Conservation (phyloP, 2,113 vertebrate genomes). For the Cryptotis parvus region DNA sequence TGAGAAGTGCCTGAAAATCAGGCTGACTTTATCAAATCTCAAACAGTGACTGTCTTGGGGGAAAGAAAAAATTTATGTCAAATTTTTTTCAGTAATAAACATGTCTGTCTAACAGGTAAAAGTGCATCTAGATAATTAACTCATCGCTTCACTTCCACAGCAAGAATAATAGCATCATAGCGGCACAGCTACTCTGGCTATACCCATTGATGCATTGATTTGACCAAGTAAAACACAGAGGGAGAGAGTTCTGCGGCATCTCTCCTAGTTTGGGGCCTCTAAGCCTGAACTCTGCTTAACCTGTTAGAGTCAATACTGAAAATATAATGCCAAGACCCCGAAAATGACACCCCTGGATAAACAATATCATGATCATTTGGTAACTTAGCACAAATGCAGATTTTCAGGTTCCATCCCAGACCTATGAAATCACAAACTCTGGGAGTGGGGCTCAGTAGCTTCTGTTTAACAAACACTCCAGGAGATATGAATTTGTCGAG, state of each 20-base stretch:
- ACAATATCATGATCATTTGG: not conserved
- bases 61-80: constrained; percentile 39
- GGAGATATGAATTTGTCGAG: not conserved
- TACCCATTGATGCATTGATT: not conserved
- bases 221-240: not conserved
- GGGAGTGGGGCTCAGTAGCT: not conserved
- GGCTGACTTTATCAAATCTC: constrained; percentile 47
- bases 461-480: not conserved
- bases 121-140: not conserved
- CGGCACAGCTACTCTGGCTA: not conserved
- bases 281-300: not conserved
- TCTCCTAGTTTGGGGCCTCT: not conserved
- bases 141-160: not conserved
- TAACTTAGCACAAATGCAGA: not conserved
- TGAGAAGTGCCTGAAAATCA: constrained; percentile 43
- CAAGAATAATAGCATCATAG: not conserved
- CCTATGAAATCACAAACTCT: constrained; percentile 11
- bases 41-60: constrained; percentile 17
- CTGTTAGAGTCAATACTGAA: not conserved
- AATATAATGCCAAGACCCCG: not conserved
- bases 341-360: not conserved
- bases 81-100: constrained; percentile 43
- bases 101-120: not conserved
- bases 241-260: not conserved
- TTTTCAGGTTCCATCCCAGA: not conserved